These are phyloP conservation scores for Podabrus alpinus DNA, from an alignment of 2,888 invertebrate species.

Conservation along the genomic window DNA sequence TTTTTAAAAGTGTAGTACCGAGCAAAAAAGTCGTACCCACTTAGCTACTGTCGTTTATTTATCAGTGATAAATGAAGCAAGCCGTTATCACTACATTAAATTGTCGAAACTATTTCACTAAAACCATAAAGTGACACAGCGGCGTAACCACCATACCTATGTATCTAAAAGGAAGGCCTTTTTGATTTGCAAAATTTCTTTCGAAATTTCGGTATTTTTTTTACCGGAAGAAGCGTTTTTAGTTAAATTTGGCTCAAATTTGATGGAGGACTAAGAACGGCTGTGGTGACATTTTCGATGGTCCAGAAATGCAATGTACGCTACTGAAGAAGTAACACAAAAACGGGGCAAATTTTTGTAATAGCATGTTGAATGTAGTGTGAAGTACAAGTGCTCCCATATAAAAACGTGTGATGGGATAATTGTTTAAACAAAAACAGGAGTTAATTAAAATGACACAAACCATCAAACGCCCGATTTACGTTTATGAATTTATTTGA, in stretches of 20 bases:
- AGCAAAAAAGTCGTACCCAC: slow-evolving; percentile 9
- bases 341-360: background rate
- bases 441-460: background rate
- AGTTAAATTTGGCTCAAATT: background rate
- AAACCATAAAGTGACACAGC: slow-evolving; percentile 8
- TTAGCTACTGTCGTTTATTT: slow-evolving; percentile 13
- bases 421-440: background rate
- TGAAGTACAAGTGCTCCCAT: background rate
- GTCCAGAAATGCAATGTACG: background rate
- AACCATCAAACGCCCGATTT: background rate
- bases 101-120: slow-evolving; percentile 24
- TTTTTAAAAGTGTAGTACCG: slow-evolving; percentile 7
- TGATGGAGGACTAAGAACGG: background rate
- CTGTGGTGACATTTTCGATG: background rate
- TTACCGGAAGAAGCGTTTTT: background rate
- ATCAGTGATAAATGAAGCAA: slow-evolving; percentile 28
- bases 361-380: background rate
- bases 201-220: background rate
- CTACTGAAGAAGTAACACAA: background rate
- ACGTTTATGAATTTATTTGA: background rate
- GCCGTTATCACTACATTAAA: slow-evolving; percentile 31
- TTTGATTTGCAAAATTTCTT: background rate
- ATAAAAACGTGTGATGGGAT: slow-evolving; percentile 22
- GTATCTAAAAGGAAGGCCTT: background rate
- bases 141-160: background rate